A percentile compares a stretch with the other conserved stretches of the same genome.
phyloP scores from a whole-genome alignment of 2,888 invertebrate genomes.

The Lasius platythorax region DNA sequence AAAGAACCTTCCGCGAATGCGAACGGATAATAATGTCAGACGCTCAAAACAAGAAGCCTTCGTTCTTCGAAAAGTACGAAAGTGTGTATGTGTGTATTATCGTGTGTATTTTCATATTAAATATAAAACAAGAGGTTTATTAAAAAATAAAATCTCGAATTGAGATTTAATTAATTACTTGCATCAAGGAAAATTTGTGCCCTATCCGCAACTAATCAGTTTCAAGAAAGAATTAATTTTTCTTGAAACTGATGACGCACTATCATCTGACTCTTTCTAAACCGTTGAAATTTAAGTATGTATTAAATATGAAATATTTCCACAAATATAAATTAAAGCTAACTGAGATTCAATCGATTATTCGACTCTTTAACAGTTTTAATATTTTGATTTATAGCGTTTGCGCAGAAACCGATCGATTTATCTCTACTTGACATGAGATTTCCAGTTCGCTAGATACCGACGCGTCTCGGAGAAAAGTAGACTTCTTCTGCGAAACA shows the following conservation, averaged over 20 bases:
- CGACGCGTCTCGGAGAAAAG: conserved; percentile 18
- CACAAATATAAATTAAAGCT: not conserved
- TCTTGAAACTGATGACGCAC: too few species aligned
- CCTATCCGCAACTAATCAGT: too few species aligned
- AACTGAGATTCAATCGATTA: not conserved
- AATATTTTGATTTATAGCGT: not conserved
- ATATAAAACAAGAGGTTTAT: not conserved
- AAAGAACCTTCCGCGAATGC: conserved; percentile 51
- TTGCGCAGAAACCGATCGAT: not conserved
- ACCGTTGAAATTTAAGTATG: not conserved
- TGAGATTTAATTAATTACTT: too few species aligned
- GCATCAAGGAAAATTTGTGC: too few species aligned
- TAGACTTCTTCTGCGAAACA: conserved; percentile 44
- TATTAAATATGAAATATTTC: not conserved
- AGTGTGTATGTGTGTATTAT: not conserved
- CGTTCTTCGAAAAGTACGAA: not conserved
- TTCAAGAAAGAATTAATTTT: too few species aligned
- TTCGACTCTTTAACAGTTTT: not conserved
- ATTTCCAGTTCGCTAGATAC: not conserved
- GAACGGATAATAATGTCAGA: conserved; percentile 17
- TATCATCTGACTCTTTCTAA: not conserved
- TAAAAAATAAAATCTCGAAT: too few species aligned
- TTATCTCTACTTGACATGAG: not conserved
- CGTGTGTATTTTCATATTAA: not conserved
- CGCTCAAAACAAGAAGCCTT: not conserved